Percentiles rank a stretch among this genome's conserved stretches.
Conservation (phyloP, 2,113 vertebrate species). For the Nothocercus nigrocapillus region DNA sequence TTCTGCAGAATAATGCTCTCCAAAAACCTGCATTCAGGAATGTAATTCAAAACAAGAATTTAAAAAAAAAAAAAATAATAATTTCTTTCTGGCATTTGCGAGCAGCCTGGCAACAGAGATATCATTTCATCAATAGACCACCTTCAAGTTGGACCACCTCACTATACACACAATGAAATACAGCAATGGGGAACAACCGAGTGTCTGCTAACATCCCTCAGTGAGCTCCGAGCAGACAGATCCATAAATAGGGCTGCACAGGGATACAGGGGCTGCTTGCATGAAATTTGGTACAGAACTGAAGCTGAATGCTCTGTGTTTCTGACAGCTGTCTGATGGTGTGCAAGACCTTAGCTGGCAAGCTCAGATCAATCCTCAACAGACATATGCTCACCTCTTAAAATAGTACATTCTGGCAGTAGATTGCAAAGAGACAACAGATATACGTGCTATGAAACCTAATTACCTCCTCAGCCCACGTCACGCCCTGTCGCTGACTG, state of each 20-base stretch:
- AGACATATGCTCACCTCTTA: slow-evolving; percentile 37
- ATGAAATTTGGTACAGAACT: not conserved
- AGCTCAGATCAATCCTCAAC: slow-evolving; percentile 36
- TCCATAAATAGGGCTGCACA: not conserved
- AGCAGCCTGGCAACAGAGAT: not conserved
- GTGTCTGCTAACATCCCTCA: not conserved
- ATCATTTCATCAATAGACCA: not conserved
- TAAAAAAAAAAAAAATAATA: not conserved
- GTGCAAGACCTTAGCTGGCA: not conserved
- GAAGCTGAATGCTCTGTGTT: not conserved
- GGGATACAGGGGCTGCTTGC: not conserved
- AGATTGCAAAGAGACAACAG: slow-evolving; percentile 29
- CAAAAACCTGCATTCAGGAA: not conserved
- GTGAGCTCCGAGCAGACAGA: not conserved
- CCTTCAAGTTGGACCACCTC: not conserved
- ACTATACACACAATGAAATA: not conserved
- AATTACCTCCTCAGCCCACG: not conserved
- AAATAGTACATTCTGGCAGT: slow-evolving; percentile 53
- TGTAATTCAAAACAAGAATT: not conserved
- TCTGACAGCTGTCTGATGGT: slow-evolving; percentile 43
- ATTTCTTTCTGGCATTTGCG: not conserved
- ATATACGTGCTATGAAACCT: not conserved
- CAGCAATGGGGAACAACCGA: not conserved
- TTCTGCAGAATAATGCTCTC: not conserved
- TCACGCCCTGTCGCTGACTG: not conserved